Conservation (phyloP, 2,797 vertebrate genomes). For the Neomorphus geoffroyi region DNA sequence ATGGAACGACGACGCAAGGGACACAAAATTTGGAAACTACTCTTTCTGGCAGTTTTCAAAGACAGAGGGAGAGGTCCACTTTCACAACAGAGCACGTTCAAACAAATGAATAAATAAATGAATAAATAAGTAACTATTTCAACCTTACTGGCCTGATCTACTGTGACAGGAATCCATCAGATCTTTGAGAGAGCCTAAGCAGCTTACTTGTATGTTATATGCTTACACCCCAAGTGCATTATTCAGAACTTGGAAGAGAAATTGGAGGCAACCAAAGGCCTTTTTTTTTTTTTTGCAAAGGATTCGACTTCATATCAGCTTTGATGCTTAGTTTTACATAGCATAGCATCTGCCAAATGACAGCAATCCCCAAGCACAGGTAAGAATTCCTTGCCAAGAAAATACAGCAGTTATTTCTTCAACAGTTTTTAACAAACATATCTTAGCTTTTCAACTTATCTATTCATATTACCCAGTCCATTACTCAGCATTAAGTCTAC, state of each 20-base stretch:
- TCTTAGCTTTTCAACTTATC: background rate
- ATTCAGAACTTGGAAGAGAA: background rate
- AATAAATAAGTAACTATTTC: slow-evolving; percentile 8
- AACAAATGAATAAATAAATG: background rate
- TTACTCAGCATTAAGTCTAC: background rate
- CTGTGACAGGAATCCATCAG: background rate
- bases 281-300: background rate
- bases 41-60: background rate
- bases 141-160: background rate
- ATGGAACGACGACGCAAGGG: rapidly evolving
- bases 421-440: background rate
- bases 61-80: background rate
- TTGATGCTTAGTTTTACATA: background rate
- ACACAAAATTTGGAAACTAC: background rate
- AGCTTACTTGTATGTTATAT: background rate
- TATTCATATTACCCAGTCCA: background rate
- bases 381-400: background rate
- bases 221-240: background rate
- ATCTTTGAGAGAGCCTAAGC: background rate
- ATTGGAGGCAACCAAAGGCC: background rate
- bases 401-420: background rate
- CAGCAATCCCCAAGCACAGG: background rate
- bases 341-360: background rate
- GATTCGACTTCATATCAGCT: background rate
- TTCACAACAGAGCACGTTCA: background rate